Evolutionary conservation across 2,113 vertebrate genomes (phyloP), one percentile per base, ranked within the genome.

Genomic region (Syrmaticus mikado): DNA sequence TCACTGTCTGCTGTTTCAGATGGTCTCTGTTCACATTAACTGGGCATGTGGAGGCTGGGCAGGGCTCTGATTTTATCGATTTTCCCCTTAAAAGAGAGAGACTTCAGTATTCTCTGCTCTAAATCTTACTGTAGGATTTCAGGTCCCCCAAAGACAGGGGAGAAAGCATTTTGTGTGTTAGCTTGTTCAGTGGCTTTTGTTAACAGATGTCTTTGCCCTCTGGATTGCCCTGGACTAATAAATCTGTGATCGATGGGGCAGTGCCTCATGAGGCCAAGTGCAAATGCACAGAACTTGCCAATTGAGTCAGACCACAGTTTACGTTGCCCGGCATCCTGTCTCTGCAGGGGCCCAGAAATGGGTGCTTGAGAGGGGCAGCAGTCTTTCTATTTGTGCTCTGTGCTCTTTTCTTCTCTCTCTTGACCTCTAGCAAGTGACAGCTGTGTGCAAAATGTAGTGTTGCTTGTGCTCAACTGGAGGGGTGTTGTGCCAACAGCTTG

Each of bases 111-210:
- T 55, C 67, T 46, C 55, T 40, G 67, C 85, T 75, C 34, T 89
- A 34, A 41, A 67, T 89, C 41, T 67, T 70, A 4, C 62, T 68
- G 9, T 3, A 55, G 72, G 4, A 79, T 55, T 89, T 34, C 75
- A 76, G 85, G 94, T 95, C 82, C 25, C 36, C 36, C 64, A 32
- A 32, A 70, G 67, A 60, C 10, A 24, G n/a, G 21, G 50, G 62
- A 50, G 83, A 43, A 58, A 87, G 83, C 30, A 3, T 82, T 89
- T 66, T 73, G 41, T 38, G 4, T 53, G 15, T 70, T 15, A 75
- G 52, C 57, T 55, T 5, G 1, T 43, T 93, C 40, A 91, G 34
- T 85, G 75, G 53, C 74, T 74, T 76, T 85, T 92, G 80, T 92
- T 50, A 25, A 3, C 78, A 62, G 90, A 43, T 25, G 83, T 34